phyloP scores from a whole-genome alignment of 2,113 vertebrate species.

The Aegypius monachus region DNA sequence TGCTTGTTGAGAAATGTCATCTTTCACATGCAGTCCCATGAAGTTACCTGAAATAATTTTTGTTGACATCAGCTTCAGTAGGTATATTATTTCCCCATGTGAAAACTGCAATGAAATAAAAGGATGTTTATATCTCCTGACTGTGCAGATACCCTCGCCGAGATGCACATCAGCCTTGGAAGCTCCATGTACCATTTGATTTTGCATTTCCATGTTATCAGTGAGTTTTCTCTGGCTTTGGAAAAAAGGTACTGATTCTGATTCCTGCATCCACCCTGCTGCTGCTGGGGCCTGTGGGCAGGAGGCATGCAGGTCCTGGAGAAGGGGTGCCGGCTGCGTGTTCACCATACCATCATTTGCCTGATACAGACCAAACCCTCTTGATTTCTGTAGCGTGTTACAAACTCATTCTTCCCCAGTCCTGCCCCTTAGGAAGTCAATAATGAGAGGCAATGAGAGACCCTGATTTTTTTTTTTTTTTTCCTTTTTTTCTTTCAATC shows the following conservation, averaged over 20 bases:
- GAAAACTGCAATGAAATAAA: not conserved
- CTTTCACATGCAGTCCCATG: not conserved
- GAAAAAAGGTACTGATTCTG: not conserved
- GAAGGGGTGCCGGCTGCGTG: rapidly evolving
- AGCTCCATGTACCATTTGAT: not conserved
- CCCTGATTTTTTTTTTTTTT: not conserved
- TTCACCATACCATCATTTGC: not conserved
- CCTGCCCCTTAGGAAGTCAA: not conserved
- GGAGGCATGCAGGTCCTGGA: not conserved
- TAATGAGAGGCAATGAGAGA: not conserved
- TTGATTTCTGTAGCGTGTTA: not conserved
- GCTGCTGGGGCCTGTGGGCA: not conserved
- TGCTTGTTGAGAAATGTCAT: not conserved
- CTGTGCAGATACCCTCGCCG: not conserved
- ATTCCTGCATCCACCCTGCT: not conserved
- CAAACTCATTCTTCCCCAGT: not conserved
- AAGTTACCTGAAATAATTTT: not conserved
- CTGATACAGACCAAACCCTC: not conserved
- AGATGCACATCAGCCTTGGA: not conserved
- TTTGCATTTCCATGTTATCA: not conserved
- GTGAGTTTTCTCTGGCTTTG: not conserved
- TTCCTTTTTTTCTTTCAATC: not conserved
- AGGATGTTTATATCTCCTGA: not conserved
- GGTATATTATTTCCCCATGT: not conserved
- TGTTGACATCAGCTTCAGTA: not conserved